Evolutionary conservation across 2,113 vertebrate species (phyloP).

Genomic region (Zootoca vivipara): DNA sequence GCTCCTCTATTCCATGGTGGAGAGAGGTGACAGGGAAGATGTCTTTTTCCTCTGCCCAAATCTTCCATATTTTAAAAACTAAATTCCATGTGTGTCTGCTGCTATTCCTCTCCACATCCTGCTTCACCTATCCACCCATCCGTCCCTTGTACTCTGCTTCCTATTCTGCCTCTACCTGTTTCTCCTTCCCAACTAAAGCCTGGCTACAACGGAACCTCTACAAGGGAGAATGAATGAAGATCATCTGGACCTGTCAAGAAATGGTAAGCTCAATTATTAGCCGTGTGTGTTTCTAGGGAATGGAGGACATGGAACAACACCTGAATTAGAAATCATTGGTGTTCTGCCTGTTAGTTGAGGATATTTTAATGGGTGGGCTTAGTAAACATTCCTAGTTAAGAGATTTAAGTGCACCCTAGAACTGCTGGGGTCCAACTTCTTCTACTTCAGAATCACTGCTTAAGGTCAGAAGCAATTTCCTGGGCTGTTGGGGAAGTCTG

Average conservation of each 20-base stretch:
- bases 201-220: constrained; percentile 42
- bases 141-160: neutral
- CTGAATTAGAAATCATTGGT: constrained; percentile 72
- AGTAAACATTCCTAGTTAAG: constrained; percentile 32
- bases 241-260: constrained; percentile 62
- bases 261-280: constrained; percentile 66
- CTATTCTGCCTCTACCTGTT: constrained; percentile 22
- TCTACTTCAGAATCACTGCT: neutral
- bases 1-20: neutral
- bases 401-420: neutral
- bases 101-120: neutral
- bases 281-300: constrained; percentile 40
- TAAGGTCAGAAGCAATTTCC: neutral
- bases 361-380: constrained; percentile 35
- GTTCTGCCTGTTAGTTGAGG: constrained; percentile 65
- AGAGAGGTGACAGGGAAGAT: neutral
- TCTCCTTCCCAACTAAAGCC: neutral
- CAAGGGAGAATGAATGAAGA: constrained; percentile 57
- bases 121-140: neutral
- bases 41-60: neutral
- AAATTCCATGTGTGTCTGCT: neutral
- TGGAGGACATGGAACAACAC: constrained; percentile 56
- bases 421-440: neutral
- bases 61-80: neutral
- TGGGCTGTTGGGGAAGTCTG: neutral